Base-by-base conservation (phyloP, 2,113 vertebrate species). In the Stictonetta naevosa region DNA sequence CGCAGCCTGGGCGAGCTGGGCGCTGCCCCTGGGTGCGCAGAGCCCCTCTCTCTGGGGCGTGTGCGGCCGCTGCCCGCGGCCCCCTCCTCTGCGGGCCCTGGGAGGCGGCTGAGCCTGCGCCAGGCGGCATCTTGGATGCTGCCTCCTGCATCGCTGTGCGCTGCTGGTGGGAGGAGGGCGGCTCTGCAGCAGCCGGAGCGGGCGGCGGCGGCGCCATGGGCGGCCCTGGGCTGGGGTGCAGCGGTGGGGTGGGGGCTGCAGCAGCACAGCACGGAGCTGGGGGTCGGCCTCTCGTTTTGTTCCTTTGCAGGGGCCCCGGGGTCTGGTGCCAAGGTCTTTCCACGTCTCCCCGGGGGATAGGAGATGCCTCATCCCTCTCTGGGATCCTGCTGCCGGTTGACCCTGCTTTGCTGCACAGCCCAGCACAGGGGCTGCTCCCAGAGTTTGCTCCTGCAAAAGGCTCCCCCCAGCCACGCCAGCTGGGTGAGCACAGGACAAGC, bases 211-310 rank as follows among this genome's bases (percentile, higher is more conserved):
- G 80, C 0, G 55, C 53, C n/a, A 6, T 0, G 18, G 4, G 38
- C 1, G 2, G 31, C 53, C 31, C 46, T 1, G 34, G 25, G 17
- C 44, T 3, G 28, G 48, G 28, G 0, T 5, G 74, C 50, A 26
- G 9, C 4, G 29, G 34, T 1, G 4, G 62, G 6, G 2, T 38
- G 46, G 2, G 22, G 14, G 55, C 87, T 50, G 77, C 77, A 11
- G 55, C 4, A 34, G 23, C 16, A 64, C 25, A 56, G 1, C 18
- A 19, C 0, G 1, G 53, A 15, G 18, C 0, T 0, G 1, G 64
- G 19, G 52, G 29, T 33, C 69, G 31, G 14, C 4, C 46, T 46
- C 4, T 33, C 40, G 34, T 55, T 71, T 53, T 16, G 15, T 13
- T 40, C 28, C 31, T 16, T 36, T 64, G 59, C 10, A 10, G n/a